phyloP scores from a whole-genome alignment of 2,888 invertebrate genomes.

The Leucophenga montana region DNA sequence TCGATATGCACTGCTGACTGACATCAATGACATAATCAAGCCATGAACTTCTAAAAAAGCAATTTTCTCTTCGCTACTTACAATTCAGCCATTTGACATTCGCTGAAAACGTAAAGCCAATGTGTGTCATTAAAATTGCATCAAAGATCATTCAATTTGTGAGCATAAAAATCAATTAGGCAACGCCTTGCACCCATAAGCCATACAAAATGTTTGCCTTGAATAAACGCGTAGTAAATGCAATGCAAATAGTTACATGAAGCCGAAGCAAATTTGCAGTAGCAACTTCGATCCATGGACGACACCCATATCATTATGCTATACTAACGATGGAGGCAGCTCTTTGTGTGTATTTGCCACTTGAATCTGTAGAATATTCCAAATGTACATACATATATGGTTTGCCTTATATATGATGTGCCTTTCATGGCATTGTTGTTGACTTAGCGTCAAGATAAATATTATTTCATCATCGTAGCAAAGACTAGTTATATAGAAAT shows the following conservation, averaged over 20 bases:
- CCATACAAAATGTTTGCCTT: neutral
- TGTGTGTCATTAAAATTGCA: constrained; percentile 49
- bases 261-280: too few relatives aligned
- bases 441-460: constrained; percentile 40
- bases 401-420: neutral
- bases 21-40: too few relatives aligned
- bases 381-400: neutral
- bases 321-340: too few relatives aligned
- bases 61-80: too few relatives aligned
- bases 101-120: too few relatives aligned
- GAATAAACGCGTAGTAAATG: neutral
- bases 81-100: too few relatives aligned
- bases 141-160: constrained; percentile 42
- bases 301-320: too few relatives aligned
- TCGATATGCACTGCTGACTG: too few relatives aligned
- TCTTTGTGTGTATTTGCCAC: neutral
- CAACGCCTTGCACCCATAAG: constrained; percentile 5
- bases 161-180: constrained; percentile 46
- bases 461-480: constrained; percentile 46
- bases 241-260: neutral
- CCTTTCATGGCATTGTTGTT: constrained; percentile 23
- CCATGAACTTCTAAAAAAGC: too few relatives aligned
- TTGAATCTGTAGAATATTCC: too few relatives aligned
- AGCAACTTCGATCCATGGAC: too few relatives aligned
- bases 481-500: neutral